phyloP scores from a whole-genome alignment of 2,797 vertebrate species.

The Manis pentadactyla region DNA sequence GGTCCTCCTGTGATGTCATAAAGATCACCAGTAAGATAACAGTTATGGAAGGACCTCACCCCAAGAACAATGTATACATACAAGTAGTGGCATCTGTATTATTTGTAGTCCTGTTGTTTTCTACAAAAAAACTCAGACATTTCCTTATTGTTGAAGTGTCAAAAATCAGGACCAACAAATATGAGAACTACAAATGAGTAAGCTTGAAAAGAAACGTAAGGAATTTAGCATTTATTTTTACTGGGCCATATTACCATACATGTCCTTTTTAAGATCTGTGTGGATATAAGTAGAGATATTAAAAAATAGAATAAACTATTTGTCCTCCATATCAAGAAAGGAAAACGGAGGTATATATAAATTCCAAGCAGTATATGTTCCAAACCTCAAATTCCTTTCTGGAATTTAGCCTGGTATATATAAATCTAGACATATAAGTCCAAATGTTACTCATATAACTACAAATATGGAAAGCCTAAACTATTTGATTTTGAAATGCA shows the following conservation, averaged over 20 bases:
- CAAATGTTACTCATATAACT: slow-evolving; percentile 57
- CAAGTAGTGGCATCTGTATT: neutral
- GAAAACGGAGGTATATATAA: neutral
- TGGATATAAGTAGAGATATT: slow-evolving; percentile 43
- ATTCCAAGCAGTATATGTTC: slow-evolving; percentile 48
- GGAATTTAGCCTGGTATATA: slow-evolving; percentile 46
- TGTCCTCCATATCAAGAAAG: slow-evolving; percentile 30
- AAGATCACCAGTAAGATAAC: neutral
- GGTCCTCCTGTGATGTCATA: neutral
- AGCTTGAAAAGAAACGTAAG: neutral
- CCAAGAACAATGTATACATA: neutral
- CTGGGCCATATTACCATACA: neutral
- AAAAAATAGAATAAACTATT: slow-evolving; percentile 49
- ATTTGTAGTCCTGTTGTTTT: neutral
- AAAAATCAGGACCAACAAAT: slow-evolving; percentile 14
- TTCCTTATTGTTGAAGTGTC: neutral
- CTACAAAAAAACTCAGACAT: neutral
- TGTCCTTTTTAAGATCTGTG: slow-evolving; percentile 14
- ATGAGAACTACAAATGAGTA: neutral
- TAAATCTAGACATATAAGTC: slow-evolving; percentile 59
- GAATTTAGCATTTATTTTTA: slow-evolving; percentile 26
- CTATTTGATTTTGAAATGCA: slow-evolving; percentile 64
- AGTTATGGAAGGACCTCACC: neutral
- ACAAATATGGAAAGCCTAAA: slow-evolving; percentile 60
- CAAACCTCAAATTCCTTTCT: slow-evolving; percentile 60